These are phyloP conservation scores for Tapirus terrestris DNA, from an alignment of 2,113 vertebrate genomes.

Conservation along the genomic window DNA sequence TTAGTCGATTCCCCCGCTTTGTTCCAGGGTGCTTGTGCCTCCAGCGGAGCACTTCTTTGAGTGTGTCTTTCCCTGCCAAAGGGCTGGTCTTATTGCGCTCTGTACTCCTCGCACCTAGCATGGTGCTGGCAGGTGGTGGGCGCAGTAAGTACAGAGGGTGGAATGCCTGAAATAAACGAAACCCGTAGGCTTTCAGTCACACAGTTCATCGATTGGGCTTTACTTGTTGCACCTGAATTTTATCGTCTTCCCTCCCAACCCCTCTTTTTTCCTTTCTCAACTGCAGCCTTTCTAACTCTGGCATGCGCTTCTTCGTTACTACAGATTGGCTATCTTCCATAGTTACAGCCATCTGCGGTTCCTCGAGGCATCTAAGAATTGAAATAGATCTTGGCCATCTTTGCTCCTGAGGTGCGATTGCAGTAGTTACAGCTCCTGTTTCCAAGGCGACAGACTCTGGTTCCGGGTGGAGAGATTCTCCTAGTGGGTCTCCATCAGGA, in stretches of 20 bases:
- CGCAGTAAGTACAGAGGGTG: background rate
- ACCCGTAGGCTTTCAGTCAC: background rate
- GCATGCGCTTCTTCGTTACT: conserved; percentile 52
- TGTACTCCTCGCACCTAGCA: background rate
- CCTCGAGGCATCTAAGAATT: conserved; percentile 69
- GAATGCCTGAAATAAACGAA: background rate
- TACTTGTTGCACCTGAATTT: background rate
- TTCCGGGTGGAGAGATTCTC: background rate
- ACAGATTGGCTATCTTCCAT: conserved; percentile 72
- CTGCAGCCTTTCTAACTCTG: conserved; percentile 45
- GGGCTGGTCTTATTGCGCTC: background rate
- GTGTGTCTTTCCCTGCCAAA: background rate
- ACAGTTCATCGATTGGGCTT: background rate
- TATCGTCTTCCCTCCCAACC: background rate
- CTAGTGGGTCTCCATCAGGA: conserved; percentile 35
- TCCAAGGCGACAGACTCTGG: conserved; percentile 35
- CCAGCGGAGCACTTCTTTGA: background rate
- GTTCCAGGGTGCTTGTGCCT: background rate
- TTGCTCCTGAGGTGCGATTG: conserved; percentile 60
- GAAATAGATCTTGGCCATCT: conserved; percentile 71
- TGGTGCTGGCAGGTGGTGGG: background rate
- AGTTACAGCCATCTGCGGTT: conserved; percentile 59
- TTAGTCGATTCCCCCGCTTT: background rate
- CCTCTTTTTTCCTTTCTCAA: background rate
- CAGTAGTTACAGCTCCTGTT: conserved; percentile 68